Percentiles rank a stretch among this genome's conserved stretches.
Conservation (phyloP, 2,113 vertebrate species). For the Bucco capensis region DNA sequence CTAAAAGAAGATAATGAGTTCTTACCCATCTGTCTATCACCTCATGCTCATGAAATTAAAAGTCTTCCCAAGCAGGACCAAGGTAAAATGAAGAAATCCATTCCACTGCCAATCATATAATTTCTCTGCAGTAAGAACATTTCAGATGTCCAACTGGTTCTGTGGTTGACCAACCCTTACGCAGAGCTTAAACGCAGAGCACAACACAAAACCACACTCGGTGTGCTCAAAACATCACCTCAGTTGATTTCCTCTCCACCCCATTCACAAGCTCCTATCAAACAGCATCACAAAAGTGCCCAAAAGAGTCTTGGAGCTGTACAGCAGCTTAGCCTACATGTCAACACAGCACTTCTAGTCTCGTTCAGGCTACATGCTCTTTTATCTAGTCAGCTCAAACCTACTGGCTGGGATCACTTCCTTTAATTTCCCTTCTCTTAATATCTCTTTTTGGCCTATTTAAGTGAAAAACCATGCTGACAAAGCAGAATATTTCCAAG, state of each 20-base stretch:
- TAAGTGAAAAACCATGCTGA: background rate
- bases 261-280: background rate
- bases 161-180: background rate
- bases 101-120: background rate
- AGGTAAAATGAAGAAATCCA: background rate
- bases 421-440: background rate
- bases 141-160: background rate
- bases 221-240: background rate
- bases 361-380: background rate
- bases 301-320: background rate
- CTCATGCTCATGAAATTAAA: background rate
- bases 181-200: background rate
- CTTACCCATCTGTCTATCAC: background rate
- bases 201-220: background rate
- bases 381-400: background rate
- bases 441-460: background rate
- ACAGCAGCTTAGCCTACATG: background rate
- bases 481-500: background rate
- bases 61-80: background rate
- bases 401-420: background rate
- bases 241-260: background rate
- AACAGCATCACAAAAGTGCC: background rate
- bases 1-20: background rate
- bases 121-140: background rate
- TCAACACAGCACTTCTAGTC: background rate